These are phyloP conservation scores for Zootoca vivipara DNA, from an alignment of 2,113 vertebrate genomes.

Conservation along the genomic window DNA sequence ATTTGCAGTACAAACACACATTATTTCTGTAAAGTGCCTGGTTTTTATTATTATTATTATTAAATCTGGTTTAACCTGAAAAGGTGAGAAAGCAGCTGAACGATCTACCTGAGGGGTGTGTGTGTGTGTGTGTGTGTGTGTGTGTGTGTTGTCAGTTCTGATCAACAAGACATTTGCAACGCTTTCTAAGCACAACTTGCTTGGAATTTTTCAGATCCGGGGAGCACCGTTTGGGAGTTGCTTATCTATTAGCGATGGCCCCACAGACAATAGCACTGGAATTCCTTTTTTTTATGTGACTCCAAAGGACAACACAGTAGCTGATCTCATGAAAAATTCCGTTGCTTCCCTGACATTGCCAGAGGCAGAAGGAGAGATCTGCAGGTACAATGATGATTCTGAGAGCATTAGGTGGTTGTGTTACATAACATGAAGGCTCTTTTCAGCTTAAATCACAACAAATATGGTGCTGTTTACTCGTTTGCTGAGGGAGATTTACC, in stretches of 20 bases:
- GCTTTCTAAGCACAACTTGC: not conserved
- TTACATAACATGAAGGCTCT: not conserved
- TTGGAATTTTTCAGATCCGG: conserved; percentile 77
- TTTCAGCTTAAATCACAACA: not conserved
- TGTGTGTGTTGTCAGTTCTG: not conserved
- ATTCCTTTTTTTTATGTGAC: conserved; percentile 88
- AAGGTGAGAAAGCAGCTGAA: not conserved
- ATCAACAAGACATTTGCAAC: not conserved
- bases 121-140: accelerated
- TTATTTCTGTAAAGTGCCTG: conserved; percentile 18
- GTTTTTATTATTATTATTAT: no score
- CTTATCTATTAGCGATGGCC: conserved; percentile 87
- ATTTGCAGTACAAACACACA: not conserved
- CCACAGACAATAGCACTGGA: conserved; percentile 87
- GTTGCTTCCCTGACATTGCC: conserved; percentile 84
- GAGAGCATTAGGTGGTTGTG: not conserved
- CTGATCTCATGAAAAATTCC: conserved; percentile 82
- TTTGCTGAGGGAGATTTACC: not conserved
- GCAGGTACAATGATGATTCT: conserved; percentile 76
- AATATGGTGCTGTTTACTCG: not conserved
- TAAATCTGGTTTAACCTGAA: not conserved
- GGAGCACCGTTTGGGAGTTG: conserved; percentile 89
- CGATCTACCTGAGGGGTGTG: accelerated
- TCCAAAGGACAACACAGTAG: conserved; percentile 80
- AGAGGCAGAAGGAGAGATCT: conserved; percentile 85